Conservation (phyloP, 2,113 vertebrate genomes). For the Passer montanus region DNA sequence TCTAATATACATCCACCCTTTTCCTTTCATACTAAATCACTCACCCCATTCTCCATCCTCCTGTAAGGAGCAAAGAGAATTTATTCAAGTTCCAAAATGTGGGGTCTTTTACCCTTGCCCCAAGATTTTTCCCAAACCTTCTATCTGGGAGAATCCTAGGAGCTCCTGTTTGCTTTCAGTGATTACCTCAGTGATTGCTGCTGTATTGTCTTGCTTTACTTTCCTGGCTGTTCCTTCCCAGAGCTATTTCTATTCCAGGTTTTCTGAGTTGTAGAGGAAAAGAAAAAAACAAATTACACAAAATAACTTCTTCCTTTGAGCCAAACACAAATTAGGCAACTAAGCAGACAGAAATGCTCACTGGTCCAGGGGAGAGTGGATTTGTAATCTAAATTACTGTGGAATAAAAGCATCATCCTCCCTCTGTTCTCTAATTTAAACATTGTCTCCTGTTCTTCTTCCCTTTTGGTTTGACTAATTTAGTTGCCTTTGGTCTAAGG, state of each 20-base stretch:
- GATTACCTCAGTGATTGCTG: background rate
- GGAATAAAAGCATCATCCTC: background rate
- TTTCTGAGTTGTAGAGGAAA: background rate
- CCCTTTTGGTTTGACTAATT: background rate
- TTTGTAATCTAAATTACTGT: background rate
- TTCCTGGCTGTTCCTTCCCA: background rate
- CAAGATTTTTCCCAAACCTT: background rate
- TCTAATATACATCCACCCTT: background rate
- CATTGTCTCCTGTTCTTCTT: background rate
- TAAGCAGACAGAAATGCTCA: background rate
- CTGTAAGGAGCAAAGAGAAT: background rate
- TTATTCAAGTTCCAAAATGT: background rate
- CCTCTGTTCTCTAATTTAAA: conserved; percentile 5
- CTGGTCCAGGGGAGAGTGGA: background rate
- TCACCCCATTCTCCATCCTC: background rate
- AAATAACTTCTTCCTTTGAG: background rate
- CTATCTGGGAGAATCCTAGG: background rate
- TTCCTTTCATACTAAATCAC: background rate
- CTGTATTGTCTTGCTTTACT: background rate
- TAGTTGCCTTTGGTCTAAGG: background rate
- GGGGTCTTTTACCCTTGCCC: background rate
- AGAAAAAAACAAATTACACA: background rate
- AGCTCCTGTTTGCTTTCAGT: background rate
- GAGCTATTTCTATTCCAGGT: background rate
- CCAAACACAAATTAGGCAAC: background rate